These are phyloP conservation scores for Chlamydotis undulata DNA, from an alignment of 2,113 vertebrate genomes.

Conservation along the genomic window DNA sequence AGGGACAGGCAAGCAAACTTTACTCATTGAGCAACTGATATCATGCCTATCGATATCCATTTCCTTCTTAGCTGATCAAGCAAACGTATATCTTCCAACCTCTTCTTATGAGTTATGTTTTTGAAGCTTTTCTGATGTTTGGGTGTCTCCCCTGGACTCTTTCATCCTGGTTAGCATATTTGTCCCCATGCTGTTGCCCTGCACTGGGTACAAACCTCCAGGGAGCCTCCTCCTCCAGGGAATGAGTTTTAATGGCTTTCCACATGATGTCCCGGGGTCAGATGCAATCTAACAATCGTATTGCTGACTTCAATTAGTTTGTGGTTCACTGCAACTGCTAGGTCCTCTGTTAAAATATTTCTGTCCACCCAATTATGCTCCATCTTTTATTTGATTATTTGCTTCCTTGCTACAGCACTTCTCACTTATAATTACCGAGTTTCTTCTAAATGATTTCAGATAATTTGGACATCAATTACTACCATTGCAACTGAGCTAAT, in stretches of 20 bases:
- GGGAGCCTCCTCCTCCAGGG: neutral
- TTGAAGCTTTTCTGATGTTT: neutral
- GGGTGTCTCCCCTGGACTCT: neutral
- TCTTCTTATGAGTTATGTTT: neutral
- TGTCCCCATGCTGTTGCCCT: neutral
- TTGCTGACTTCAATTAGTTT: conserved; percentile 4
- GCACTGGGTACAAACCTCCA: neutral
- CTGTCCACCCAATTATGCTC: neutral
- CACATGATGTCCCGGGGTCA: neutral
- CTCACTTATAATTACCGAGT: neutral
- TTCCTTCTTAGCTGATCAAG: neutral
- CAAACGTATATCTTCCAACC: neutral
- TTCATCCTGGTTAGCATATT: neutral
- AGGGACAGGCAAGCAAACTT: neutral
- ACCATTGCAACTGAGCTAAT: neutral
- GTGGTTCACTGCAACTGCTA: neutral
- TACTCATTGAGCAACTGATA: neutral
- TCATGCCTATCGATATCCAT: no score
- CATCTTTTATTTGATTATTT: conserved; percentile 30
- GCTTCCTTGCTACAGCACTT: conserved; percentile 14
- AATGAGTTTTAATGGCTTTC: neutral
- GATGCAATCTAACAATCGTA: neutral
- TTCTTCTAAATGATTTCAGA: conserved; percentile 26
- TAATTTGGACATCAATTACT: conserved; percentile 32
- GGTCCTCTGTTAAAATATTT: neutral